Percentiles rank a stretch among this genome's conserved stretches.
Conservation (phyloP, 2,797 vertebrate species). For the Siniperca obscura region DNA sequence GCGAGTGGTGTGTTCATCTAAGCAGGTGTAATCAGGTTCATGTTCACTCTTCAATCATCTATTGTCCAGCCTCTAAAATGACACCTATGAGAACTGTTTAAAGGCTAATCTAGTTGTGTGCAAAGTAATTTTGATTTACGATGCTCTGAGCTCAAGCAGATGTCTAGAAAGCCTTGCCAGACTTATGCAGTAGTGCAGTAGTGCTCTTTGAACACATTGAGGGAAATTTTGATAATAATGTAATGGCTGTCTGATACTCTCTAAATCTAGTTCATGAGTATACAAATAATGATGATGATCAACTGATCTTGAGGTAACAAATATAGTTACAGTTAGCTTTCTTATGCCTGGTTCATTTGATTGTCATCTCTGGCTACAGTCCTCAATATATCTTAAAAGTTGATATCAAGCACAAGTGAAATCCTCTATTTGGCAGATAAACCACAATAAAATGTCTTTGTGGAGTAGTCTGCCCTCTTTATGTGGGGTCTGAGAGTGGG, state of each 20-base stretch:
- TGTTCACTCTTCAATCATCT: conserved; percentile 33
- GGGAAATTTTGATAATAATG: conserved; percentile 21
- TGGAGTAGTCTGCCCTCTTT: conserved; percentile 51
- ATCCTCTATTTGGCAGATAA: conserved; percentile 38
- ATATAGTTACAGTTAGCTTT: conserved; percentile 11
- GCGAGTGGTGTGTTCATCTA: conserved; percentile 13
- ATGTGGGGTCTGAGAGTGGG: conserved; percentile 65
- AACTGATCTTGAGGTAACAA: conserved; percentile 30
- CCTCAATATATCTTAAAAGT: conserved; percentile 27
- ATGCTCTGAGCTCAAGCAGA: conserved; percentile 16
- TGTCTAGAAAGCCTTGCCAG: background rate
- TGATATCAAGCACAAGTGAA: conserved; percentile 26
- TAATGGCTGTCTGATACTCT: conserved; percentile 11
- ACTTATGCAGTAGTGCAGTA: no score
- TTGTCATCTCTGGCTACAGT: conserved; percentile 9
- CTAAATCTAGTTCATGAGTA: conserved; percentile 34
- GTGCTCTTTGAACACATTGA: conserved; percentile 40
- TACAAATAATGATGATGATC: conserved; percentile 24
- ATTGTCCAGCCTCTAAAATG: conserved; percentile 26
- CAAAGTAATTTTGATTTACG: conserved; percentile 23
- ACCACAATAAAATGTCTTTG: conserved; percentile 63
- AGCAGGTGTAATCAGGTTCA: conserved; percentile 39
- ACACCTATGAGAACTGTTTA: conserved; percentile 34
- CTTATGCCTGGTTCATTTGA: conserved; percentile 27
- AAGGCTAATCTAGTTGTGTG: conserved; percentile 25